These are phyloP conservation scores for Machimus rusticus DNA, from an alignment of 2,888 invertebrate genomes.

Conservation along the genomic window DNA sequence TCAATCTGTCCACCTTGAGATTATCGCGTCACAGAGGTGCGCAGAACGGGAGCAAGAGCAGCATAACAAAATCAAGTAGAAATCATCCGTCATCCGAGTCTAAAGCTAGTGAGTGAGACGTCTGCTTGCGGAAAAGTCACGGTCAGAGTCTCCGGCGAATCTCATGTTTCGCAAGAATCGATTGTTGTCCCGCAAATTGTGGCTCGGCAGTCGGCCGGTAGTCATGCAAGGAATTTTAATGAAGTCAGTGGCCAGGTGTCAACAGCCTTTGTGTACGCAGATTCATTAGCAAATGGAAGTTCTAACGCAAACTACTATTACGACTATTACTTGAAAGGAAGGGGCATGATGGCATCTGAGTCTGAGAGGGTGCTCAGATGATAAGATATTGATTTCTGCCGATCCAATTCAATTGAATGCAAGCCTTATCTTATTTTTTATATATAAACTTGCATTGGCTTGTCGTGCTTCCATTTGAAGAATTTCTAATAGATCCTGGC, in stretches of 20 bases:
- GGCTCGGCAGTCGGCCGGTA: not conserved
- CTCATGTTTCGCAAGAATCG: not conserved
- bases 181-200: not conserved
- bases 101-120: not conserved
- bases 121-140: not conserved
- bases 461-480: not conserved
- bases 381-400: not conserved
- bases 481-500: not conserved
- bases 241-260: not conserved
- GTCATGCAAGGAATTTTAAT: not conserved
- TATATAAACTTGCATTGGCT: not conserved
- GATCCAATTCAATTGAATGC: not conserved
- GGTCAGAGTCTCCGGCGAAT: not conserved
- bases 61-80: not conserved
- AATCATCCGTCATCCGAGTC: not conserved
- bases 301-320: not conserved
- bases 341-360: not conserved
- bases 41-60: not conserved
- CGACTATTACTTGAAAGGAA: not conserved
- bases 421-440: not conserved
- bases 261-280: not conserved
- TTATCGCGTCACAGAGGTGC: not conserved
- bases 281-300: not conserved
- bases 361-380: not conserved
- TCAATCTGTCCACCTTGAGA: not conserved